Evolutionary conservation across 1,140 invertebrate species (phyloP), one percentile per base, ranked within the genome.

Genomic region (Drosophila sechellia): DNA sequence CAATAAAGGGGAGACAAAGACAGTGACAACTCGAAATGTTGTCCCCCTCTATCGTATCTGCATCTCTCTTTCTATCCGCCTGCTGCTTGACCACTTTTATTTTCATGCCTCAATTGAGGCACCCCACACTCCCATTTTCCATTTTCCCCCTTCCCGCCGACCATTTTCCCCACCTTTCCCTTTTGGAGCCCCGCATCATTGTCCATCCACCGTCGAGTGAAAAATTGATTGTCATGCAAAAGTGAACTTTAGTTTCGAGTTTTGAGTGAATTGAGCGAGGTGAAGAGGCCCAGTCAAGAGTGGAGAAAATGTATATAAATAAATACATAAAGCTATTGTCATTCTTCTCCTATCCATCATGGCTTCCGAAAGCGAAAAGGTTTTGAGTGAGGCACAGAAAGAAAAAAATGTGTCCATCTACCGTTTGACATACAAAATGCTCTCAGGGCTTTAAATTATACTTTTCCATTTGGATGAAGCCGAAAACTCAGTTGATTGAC

Each of bases 51-150:
- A 56, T 55, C 61, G 34, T 8, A 31, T 31, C 55, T 42, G 42
- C 59, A 52, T 65, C 46, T 65, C 40, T 27, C 31, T 39, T 22
- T 34, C 40, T 54, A 25, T 55, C 45, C 12, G n/a, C 17, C 46
- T 45, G 57, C 46, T 45, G 57, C 22, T 77, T 85, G 74, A 90
- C 80, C 80, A 90, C 80, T 90, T 90, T 90, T 90, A 85, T 90
- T 85, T 90, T 90, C 85, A 90, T 90, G 85, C 80, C 76, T 90
- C 85, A 85, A 81, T 90, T 85, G 85, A 70, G 81, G 81, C 71
- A 71, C 63, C 68, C 66, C 65, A 31, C 65, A 31, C 20, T 22
- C 46, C 43, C 37, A 39, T 12, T 69, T 45, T 31, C 6, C 45
- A 11, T 45, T 27, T 48, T 25, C 34, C 31, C 25, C 22, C 2